Evolutionary conservation across 2,797 vertebrate species (phyloP).

Genomic region (Pyrocephalus nanus): DNA sequence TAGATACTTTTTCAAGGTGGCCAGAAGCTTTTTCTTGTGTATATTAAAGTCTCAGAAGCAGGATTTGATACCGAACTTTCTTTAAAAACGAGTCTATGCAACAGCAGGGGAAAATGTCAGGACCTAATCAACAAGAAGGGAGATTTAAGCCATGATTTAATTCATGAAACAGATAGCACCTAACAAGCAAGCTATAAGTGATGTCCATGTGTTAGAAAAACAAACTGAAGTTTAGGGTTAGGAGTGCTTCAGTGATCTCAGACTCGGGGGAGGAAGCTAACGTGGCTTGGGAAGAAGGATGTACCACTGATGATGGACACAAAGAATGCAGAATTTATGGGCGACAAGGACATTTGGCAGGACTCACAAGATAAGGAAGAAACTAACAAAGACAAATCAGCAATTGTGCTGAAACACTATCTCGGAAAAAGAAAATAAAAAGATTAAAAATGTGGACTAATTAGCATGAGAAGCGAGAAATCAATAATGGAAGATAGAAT

Average conservation of each 20-base stretch:
- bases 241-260: not conserved
- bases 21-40: not conserved
- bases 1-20: not conserved
- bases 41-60: not conserved
- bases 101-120: too few species aligned
- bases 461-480: not conserved
- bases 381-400: not conserved
- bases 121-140: not conserved
- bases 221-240: not conserved
- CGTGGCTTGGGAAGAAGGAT: not conserved
- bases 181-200: not conserved
- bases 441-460: not conserved
- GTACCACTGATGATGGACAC: not conserved
- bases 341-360: not conserved
- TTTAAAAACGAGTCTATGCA: not conserved
- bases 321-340: not conserved
- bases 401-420: not conserved
- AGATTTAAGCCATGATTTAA: not conserved
- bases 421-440: not conserved
- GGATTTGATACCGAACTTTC: not conserved
- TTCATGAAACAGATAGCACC: not conserved
- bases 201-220: not conserved
- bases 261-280: not conserved
- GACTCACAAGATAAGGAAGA: not conserved
- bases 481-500: not conserved